Evolutionary conservation across 2,888 invertebrate genomes (phyloP), one percentile per base, ranked within the genome.

Genomic region (Netelia virgata): DNA sequence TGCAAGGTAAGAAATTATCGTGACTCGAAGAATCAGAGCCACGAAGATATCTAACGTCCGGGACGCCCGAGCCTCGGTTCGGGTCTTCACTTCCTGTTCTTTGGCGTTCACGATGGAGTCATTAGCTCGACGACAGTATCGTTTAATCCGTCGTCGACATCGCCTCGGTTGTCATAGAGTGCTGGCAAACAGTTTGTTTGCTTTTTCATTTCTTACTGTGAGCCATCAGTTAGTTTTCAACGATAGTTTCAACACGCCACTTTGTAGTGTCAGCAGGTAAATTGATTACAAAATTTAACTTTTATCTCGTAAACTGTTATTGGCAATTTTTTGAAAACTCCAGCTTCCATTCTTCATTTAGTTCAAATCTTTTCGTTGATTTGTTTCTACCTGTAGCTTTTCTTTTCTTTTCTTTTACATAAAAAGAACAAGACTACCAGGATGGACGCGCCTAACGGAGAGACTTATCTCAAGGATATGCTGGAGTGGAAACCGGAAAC

Each of bases 401-500:
- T 28, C n/a, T 61, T 55, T 11, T 72, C 41, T 6, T 41, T 59
- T 63, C n/a, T 43, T 76, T 61, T 23, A 23, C 23, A 43, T 20
- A 2, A 68, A 47, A 64, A 43, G 23, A 74, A 18, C 16, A 50
- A 78, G 20, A 72, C 69, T 43, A 41, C 68, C 59, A 84, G 41
- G 64, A 87, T 83, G 86, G 47, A 72, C 20, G 20, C 43, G 36
- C 28, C 11, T 63, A 86, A 76, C 66, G 68, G 82, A 47, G 55
- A 70, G 6, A 73, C 66, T 68, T 83, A 80, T 28, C 63, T 85
- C n/a, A 55, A 81, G 11, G 76, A 83, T 14, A 79, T 81, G 80
- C 14, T 85, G 23, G 75, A 80, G 53, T 82, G 70, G 84, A 50
- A 8, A 6, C 70, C 88, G 0, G 90, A 90, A 1, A 66, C 87